These are phyloP conservation scores for Trachythela sp. DNA, from an alignment of 64 coral and sea anemone species.

Conservation along the genomic window DNA sequence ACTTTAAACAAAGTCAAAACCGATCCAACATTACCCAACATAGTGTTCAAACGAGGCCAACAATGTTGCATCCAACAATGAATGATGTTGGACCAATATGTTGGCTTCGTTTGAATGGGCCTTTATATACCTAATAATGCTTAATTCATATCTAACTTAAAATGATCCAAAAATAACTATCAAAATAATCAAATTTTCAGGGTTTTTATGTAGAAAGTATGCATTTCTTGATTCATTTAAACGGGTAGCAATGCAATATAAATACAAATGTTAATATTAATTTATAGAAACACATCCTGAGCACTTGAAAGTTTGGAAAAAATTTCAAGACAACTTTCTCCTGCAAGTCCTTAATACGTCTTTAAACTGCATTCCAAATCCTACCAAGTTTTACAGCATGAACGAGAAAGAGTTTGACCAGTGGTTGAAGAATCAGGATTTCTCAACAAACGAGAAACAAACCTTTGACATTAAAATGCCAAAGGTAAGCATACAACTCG, in stretches of 20 bases:
- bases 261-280: no score
- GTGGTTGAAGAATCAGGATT: constrained; percentile 8
- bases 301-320: neutral
- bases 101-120: no score
- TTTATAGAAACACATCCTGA: neutral
- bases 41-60: no score
- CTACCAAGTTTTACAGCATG: neutral
- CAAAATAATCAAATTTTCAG: no score
- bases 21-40: no score
- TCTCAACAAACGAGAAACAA: neutral
- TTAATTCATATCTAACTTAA: no score
- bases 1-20: no score
- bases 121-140: no score
- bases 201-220: neutral
- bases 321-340: constrained; percentile 8
- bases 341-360: neutral
- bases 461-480: neutral
- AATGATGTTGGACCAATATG: no score
- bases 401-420: constrained; percentile 12
- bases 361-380: constrained; percentile 10
- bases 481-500: neutral
- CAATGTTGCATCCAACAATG: no score
- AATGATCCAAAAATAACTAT: no score
- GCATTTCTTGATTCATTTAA: neutral
- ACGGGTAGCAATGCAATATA: no score